Percentiles rank a stretch among this genome's conserved stretches.
phyloP scores from a whole-genome alignment of 1,140 invertebrate species.

The Ceratina calcarata region DNA sequence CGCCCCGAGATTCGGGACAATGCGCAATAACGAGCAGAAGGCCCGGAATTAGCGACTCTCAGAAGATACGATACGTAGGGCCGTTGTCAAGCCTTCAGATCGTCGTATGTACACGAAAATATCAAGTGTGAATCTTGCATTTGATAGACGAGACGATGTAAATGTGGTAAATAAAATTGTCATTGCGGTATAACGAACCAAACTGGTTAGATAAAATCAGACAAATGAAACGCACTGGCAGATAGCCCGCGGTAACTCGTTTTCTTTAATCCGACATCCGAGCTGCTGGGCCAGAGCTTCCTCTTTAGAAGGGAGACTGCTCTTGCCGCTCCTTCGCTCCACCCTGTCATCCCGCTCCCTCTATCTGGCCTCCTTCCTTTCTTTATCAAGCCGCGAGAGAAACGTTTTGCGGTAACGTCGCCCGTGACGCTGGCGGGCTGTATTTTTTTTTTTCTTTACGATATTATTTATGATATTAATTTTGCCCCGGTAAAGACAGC shows the following conservation, averaged over 20 bases:
- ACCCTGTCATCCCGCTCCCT: slow-evolving; percentile 3
- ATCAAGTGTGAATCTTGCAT: background rate
- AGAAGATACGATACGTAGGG: slow-evolving; percentile 6
- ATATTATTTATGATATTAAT: slow-evolving; percentile 82
- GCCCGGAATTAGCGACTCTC: slow-evolving; percentile 21
- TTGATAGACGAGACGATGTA: background rate
- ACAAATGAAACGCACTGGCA: slow-evolving; percentile 49
- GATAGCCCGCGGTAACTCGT: slow-evolving; percentile 49
- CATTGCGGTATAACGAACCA: slow-evolving; percentile 7
- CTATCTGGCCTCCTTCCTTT: background rate
- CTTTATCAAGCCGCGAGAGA: slow-evolving; percentile 63
- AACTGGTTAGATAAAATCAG: slow-evolving; percentile 1
- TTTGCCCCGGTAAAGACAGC: slow-evolving; percentile 71
- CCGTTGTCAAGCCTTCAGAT: background rate
- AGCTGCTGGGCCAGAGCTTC: slow-evolving; percentile 17
- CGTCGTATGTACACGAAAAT: background rate
- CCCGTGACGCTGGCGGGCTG: slow-evolving; percentile 60
- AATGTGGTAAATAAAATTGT: background rate
- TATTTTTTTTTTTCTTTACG: slow-evolving; percentile 64
- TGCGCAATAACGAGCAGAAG: slow-evolving; percentile 41
- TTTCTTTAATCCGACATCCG: slow-evolving; percentile 61
- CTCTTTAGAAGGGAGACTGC: slow-evolving; percentile 23
- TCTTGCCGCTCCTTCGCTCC: slow-evolving; percentile 11
- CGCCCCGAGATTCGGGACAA: slow-evolving; percentile 17
- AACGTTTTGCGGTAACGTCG: slow-evolving; percentile 63